phyloP scores from a whole-genome alignment of 2,113 vertebrate genomes.

The Colinus virginianus region DNA sequence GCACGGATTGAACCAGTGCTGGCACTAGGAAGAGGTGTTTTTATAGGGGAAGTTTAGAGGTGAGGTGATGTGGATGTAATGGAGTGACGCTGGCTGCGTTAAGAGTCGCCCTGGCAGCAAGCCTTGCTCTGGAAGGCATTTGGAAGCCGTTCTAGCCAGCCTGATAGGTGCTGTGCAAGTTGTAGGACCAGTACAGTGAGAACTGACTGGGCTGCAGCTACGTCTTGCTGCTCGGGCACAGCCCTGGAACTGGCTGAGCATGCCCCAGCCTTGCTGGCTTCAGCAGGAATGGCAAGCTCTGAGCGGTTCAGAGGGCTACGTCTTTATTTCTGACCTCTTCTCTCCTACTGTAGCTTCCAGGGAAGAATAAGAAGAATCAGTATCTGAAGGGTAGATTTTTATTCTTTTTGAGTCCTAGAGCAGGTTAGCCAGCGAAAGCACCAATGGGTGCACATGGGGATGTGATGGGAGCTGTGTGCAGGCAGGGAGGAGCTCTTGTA shows the following conservation, averaged over 20 bases:
- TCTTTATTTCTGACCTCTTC: neutral
- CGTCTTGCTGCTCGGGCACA: neutral
- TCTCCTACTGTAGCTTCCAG: neutral
- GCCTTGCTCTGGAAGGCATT: neutral
- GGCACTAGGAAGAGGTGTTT: neutral
- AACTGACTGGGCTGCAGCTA: constrained; percentile 1
- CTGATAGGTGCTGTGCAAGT: neutral
- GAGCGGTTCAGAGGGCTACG: neutral
- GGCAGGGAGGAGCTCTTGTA: neutral
- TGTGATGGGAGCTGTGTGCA: neutral
- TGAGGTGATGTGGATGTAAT: neutral
- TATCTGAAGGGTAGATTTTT: neutral
- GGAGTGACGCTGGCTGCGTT: constrained; percentile 19
- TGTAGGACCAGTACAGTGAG: constrained; percentile 40
- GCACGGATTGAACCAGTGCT: neutral
- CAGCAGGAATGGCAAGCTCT: neutral
- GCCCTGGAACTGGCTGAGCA: neutral
- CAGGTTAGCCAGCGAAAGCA: neutral
- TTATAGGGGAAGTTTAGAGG: neutral
- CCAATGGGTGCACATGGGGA: neutral
- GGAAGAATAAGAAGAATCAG: neutral
- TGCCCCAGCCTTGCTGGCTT: neutral
- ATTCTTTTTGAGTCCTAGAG: neutral
- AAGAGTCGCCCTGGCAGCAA: neutral
- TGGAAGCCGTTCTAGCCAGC: neutral